A percentile compares a stretch with the other conserved stretches of the same genome.
Evolutionary conservation across 2,797 vertebrate species (phyloP).

Genomic region (Scolopax bukidnonensis): DNA sequence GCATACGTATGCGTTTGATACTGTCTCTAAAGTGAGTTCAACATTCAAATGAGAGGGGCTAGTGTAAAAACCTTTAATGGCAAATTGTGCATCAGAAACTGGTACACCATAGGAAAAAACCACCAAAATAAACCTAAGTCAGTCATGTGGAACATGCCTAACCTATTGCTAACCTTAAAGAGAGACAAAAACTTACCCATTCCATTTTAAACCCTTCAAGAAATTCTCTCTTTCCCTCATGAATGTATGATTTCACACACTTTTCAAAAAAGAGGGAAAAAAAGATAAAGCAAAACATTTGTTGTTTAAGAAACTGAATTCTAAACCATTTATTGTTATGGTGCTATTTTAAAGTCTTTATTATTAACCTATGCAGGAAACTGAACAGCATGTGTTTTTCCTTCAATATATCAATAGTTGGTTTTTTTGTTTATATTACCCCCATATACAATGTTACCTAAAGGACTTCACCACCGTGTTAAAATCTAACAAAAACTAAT

Average conservation of each 20-base stretch:
- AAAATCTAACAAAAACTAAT: neutral
- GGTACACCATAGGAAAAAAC: neutral
- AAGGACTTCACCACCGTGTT: neutral
- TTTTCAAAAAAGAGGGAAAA: neutral
- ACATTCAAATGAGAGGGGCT: neutral
- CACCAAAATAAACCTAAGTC: neutral
- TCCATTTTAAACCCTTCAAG: neutral
- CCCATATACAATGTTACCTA: neutral
- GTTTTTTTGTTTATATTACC: neutral
- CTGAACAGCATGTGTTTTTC: neutral
- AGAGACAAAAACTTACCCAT: neutral
- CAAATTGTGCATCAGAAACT: neutral
- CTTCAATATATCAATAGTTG: neutral
- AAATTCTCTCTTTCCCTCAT: neutral
- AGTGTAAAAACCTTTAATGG: neutral
- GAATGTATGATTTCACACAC: neutral
- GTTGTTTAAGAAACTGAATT: neutral
- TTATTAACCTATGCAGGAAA: neutral
- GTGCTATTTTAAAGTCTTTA: neutral
- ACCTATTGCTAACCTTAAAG: neutral
- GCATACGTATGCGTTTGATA: neutral
- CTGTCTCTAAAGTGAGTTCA: neutral
- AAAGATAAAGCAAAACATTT: neutral
- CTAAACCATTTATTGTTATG: neutral
- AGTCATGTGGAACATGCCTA: neutral